Evolutionary conservation across 2,888 invertebrate species (phyloP), one percentile per base, ranked within the genome.

Genomic region (Lasioglossum leucozonium): DNA sequence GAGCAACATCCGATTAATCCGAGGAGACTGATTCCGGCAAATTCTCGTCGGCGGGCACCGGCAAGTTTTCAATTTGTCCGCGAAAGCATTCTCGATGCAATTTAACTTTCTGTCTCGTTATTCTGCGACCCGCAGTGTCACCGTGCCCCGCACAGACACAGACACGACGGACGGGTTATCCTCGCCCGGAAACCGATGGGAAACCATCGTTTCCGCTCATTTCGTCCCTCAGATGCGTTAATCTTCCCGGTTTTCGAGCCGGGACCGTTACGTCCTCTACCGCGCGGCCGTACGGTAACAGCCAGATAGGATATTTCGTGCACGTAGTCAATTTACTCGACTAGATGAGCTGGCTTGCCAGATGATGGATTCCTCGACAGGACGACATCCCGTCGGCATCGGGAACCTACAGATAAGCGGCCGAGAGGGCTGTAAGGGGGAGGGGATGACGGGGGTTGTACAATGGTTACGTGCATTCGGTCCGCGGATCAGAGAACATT

Each of bases 321-420:
- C 93, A 93, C 93, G 93, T 93, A 93, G 92, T 93, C 92, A 93
- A 93, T 93, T 93, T 93, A 90, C 87, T 83, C 81, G 82, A 77
- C 76, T 85, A 88, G 90, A 92, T 90, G 91, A 90, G 85, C 87
- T 74, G 77, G 87, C 85, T 87, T 83, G 69, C 82, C 82, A 51
- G 85, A 85, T 91, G 90, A 92, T 92, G 91, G 89, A 92, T 92
- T 87, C 79, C 86, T 77, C 82, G 87, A 87, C 90, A 83, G 88
- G 75, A 83, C 82, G 85, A 87, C 75, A 75, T 89, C 75, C 77
- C 47, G 26, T 77, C 58, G 78, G 85, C 67, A 78, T 80, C 81
- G n/a, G 55, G 62, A 55, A 58, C n/a, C 47, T 51, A 42, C n/a
- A 55, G 85, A 85, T 84, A 85, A 84, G 58, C 84, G 47, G 34